Evolutionary conservation across 2,888 invertebrate species (phyloP).

Genomic region (Ectobius pallidus): DNA sequence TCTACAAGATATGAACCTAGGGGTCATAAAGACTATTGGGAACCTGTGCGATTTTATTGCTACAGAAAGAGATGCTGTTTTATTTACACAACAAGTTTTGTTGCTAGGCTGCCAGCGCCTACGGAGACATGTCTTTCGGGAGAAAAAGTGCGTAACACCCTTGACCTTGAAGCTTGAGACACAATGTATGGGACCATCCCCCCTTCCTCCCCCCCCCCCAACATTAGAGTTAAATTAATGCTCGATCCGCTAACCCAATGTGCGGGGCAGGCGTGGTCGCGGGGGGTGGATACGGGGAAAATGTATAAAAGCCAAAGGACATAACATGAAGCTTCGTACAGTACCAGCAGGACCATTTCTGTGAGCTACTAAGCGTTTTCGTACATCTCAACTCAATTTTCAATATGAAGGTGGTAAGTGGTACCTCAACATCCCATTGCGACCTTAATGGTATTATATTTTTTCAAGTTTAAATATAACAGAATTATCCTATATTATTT

Average conservation of each 20-base stretch:
- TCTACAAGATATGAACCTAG: too few species aligned
- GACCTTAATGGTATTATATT: too few species aligned
- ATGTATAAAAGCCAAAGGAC: background rate
- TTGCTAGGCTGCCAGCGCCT: background rate
- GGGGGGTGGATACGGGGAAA: background rate
- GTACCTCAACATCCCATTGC: too few species aligned
- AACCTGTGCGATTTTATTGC: too few species aligned
- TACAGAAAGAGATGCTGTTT: too few species aligned
- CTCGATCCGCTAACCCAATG: conserved; percentile 10
- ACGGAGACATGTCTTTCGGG: background rate
- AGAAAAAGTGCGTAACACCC: background rate
- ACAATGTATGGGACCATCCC: conserved; percentile 26
- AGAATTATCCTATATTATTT: too few species aligned
- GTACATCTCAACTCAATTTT: background rate
- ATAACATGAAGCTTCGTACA: background rate
- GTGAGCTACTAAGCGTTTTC: background rate
- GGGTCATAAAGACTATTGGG: too few species aligned
- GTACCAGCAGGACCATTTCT: background rate
- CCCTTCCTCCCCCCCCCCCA: background rate
- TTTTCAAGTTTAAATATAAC: too few species aligned
- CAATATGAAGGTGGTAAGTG: conserved; percentile 24
- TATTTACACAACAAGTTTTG: too few species aligned
- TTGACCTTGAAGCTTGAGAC: conserved; percentile 2
- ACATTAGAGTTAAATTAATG: conserved; percentile 16
- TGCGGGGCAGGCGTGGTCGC: background rate